These are phyloP conservation scores for Hydrozoanthus gracilis DNA, from an alignment of 92 coral and sea anemone genomes.

Conservation along the genomic window DNA sequence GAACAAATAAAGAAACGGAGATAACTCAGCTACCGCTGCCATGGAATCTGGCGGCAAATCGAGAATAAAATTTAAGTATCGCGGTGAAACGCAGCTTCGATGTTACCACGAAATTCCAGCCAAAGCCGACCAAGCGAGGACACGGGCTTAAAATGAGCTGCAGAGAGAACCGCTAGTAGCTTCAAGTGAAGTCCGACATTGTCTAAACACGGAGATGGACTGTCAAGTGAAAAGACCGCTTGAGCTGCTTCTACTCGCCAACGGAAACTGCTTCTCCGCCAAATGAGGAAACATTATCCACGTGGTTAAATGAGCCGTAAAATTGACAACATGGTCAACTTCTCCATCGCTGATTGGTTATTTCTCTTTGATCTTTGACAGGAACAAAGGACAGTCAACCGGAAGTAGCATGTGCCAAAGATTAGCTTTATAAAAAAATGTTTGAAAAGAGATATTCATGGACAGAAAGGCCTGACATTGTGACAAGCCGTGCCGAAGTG, in stretches of 20 bases:
- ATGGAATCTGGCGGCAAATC: constrained; percentile 22
- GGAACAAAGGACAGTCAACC: constrained; percentile 20
- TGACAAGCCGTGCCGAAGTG: background rate
- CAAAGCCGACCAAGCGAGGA: no score
- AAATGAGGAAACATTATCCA: constrained; percentile 34
- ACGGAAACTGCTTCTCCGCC: constrained; percentile 15
- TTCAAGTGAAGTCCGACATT: constrained; percentile 1
- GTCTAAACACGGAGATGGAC: background rate
- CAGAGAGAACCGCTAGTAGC: background rate
- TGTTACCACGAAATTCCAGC: background rate
- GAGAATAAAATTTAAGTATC: background rate
- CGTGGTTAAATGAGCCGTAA: constrained; percentile 47
- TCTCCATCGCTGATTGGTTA: constrained; percentile 30
- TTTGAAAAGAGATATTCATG: constrained; percentile 6
- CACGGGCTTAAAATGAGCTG: background rate
- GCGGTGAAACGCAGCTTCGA: background rate
- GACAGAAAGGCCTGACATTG: background rate
- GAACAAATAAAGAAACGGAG: background rate
- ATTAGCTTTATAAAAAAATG: background rate
- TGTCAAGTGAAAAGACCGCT: background rate
- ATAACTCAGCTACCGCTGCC: background rate
- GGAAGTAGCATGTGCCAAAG: constrained; percentile 35
- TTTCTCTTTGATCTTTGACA: background rate
- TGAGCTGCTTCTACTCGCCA: constrained; percentile 38
- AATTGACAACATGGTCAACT: constrained; percentile 37